phyloP scores from a whole-genome alignment of 2,113 vertebrate genomes.

The Cebus imitator region DNA sequence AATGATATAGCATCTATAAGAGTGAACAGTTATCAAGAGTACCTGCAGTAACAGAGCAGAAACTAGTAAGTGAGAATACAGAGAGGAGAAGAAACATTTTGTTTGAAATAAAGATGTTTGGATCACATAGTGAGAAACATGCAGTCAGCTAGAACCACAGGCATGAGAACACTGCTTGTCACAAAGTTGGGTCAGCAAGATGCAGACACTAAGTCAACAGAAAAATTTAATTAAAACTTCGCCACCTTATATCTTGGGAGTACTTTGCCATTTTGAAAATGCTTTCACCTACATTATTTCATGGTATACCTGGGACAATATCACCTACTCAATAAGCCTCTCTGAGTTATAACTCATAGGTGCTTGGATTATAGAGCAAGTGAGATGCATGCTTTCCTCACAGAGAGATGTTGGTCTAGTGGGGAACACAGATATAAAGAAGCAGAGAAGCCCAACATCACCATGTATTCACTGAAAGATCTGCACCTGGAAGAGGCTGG shows the following conservation, averaged over 20 bases:
- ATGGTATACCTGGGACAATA: background rate
- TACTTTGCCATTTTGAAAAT: background rate
- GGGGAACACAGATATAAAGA: background rate
- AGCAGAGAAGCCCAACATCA: background rate
- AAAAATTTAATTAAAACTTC: constrained; percentile 30
- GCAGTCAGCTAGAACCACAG: background rate
- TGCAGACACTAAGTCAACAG: constrained; percentile 22
- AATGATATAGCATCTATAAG: background rate
- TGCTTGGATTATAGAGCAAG: background rate
- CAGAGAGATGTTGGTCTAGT: background rate
- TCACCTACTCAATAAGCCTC: background rate
- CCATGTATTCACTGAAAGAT: background rate
- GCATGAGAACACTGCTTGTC: background rate
- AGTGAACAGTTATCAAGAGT: background rate
- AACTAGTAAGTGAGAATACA: background rate
- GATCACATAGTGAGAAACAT: background rate
- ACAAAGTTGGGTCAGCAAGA: background rate
- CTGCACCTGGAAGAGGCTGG: background rate
- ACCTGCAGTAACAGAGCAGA: background rate
- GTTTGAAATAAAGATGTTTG: background rate
- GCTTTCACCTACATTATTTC: background rate
- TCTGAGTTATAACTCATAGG: background rate
- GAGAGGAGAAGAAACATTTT: background rate
- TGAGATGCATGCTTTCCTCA: background rate
- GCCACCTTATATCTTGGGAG: background rate